Evolutionary conservation across 2,797 vertebrate genomes (phyloP), one percentile per base, ranked within the genome.

Genomic region (Setipinna tenuifilis): DNA sequence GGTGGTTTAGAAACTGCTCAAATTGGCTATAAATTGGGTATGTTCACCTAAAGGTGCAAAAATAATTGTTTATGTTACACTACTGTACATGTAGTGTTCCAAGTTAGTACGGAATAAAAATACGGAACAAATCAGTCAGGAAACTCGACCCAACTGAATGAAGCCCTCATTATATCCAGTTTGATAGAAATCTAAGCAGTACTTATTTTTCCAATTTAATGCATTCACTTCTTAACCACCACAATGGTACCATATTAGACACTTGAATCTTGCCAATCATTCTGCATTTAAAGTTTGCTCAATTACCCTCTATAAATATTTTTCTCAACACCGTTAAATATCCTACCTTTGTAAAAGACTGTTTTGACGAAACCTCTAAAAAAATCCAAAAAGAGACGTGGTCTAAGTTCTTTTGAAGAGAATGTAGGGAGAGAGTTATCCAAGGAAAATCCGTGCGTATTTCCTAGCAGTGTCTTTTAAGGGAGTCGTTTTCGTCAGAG

Each of bases 401-500:
- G 23, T 68, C 28, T 68, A 28, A 14, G 1, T 41, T 65, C n/a
- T 23, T 28, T 75, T 75, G 11, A 17, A 35, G 31, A 35, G 68
- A 75, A 75, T 75, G 28, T 31, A 21, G 68, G 12, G 0, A 25
- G 23, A 25, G 28, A 16, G 68, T 75, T 41, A 75, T 75, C 68
- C 68, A 75, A 35, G 1, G 28, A 75, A 19, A 75, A 75, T 75
- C 31, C 89, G 87, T 89, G 89, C 87, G 83, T 90, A 90, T 89
- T 92, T 92, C 88, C 87, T 86, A 88, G 81, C 89, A 88, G 87
- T 89, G 85, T 87, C 91, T 90, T 90, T 71, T 89, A 91, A 93
- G 88, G 85, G 61, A 86, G 93, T 92, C 93, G 94, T 94, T 94
- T 95, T 96, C 94, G 93, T 96, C 95, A 95, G 93, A 94, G 87